A percentile compares a stretch with the other conserved stretches of the same genome.
Conservation (phyloP, 1,140 invertebrate species). For the Trissolcus basalis region DNA sequence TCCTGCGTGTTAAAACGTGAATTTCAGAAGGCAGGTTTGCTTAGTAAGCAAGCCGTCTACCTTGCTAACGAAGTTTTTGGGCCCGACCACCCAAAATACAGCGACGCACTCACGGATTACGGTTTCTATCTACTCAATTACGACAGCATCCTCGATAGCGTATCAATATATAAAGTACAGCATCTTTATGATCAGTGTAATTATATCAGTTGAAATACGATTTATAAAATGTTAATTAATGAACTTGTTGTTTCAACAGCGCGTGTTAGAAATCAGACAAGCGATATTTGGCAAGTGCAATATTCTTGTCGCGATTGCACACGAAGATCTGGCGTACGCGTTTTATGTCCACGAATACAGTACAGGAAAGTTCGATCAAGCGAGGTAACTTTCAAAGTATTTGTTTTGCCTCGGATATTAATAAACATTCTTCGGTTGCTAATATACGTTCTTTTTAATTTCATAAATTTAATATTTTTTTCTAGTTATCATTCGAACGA, state of each 20-base stretch:
- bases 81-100: slow-evolving; percentile 84
- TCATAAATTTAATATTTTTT: slow-evolving; percentile 19
- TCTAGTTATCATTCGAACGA: slow-evolving; percentile 86
- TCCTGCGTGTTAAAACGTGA: slow-evolving; percentile 91
- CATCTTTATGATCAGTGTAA: too few relatives aligned
- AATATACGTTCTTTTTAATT: too few relatives aligned
- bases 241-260: slow-evolving; percentile 71
- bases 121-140: slow-evolving; percentile 93
- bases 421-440: background rate
- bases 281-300: slow-evolving; percentile 89
- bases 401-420: background rate
- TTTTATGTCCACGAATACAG: slow-evolving; percentile 94
- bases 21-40: slow-evolving; percentile 85
- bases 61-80: slow-evolving; percentile 84
- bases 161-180: slow-evolving; percentile 85
- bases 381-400: slow-evolving; percentile 76
- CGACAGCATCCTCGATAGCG: slow-evolving; percentile 88
- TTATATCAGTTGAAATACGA: too few relatives aligned
- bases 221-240: too few relatives aligned
- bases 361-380: slow-evolving; percentile 87
- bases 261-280: slow-evolving; percentile 84
- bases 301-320: slow-evolving; percentile 89
- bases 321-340: slow-evolving; percentile 94
- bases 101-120: slow-evolving; percentile 89
- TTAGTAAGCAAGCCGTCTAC: slow-evolving; percentile 88